Conservation (phyloP, 2,113 vertebrate genomes). For the Riparia riparia region DNA sequence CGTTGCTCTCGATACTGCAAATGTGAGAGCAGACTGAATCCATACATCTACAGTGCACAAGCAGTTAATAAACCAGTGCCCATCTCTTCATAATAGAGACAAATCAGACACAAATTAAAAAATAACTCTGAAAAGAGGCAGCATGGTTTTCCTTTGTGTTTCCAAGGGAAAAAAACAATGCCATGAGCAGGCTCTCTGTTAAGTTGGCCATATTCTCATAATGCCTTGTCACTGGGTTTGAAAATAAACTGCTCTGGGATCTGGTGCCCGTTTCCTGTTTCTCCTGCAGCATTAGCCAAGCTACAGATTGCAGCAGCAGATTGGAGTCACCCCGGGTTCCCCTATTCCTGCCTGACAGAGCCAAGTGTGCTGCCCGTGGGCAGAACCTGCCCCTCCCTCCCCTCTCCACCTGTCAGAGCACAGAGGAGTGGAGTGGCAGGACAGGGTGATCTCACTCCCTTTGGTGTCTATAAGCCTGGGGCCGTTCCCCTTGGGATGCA, state of each 20-base stretch:
- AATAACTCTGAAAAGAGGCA: background rate
- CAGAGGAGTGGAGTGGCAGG: accelerated
- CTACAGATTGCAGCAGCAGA: constrained; percentile 9
- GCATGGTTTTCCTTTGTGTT: background rate
- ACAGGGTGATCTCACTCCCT: background rate
- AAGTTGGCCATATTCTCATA: background rate
- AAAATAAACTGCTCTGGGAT: constrained; percentile 41
- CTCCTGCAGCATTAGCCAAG: background rate
- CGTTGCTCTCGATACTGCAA: background rate
- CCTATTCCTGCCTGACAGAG: background rate
- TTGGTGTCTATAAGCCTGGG: background rate
- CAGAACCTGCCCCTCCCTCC: background rate
- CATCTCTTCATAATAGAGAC: background rate
- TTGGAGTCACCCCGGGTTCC: background rate
- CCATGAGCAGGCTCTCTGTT: background rate
- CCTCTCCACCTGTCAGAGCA: background rate
- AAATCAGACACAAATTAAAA: background rate
- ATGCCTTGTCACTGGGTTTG: constrained; percentile 20
- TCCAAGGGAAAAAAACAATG: background rate
- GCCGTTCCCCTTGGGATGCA: background rate
- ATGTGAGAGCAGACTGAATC: background rate
- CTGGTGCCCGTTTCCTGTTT: constrained; percentile 22
- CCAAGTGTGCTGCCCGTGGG: background rate
- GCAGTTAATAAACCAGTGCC: background rate
- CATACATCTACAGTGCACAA: background rate